Evolutionary conservation across 2,888 invertebrate genomes (phyloP).

Genomic region (Tetheella fluctuosa): DNA sequence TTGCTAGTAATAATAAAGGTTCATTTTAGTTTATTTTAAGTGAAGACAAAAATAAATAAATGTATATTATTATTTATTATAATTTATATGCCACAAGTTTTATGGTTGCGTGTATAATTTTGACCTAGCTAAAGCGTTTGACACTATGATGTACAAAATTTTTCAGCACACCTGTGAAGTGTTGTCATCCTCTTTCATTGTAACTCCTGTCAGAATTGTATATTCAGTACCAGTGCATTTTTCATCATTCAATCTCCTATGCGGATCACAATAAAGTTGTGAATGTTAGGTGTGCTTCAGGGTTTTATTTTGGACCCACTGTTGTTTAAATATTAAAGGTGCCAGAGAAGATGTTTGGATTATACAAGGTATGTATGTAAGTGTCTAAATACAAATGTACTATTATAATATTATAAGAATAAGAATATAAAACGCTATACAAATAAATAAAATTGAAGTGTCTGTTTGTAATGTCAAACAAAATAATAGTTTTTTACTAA

Average conservation of each 20-base stretch:
- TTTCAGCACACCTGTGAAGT: constrained; percentile 44
- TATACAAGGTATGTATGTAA: too few species aligned
- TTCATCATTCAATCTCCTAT: constrained; percentile 68
- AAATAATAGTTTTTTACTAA: too few species aligned
- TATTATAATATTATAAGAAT: too few species aligned
- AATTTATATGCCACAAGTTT: background rate
- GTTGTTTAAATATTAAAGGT: constrained; percentile 11
- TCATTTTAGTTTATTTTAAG: background rate
- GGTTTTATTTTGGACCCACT: constrained; percentile 26
- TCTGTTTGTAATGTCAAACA: too few species aligned
- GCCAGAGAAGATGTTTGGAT: constrained; percentile 7
- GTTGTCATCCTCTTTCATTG: constrained; percentile 52
- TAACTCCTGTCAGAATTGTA: constrained; percentile 56
- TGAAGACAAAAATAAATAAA: too few species aligned
- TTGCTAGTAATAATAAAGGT: background rate
- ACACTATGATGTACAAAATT: constrained; percentile 53
- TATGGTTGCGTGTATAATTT: background rate
- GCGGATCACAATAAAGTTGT: constrained; percentile 46
- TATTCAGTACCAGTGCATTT: constrained; percentile 69
- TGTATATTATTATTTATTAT: too few species aligned
- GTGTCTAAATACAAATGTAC: too few species aligned
- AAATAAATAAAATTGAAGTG: too few species aligned
- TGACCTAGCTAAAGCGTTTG: constrained; percentile 29
- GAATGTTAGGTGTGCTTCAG: constrained; percentile 33
- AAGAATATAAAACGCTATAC: too few species aligned